These are phyloP conservation scores for Callionymus lyra DNA, from an alignment of 2,113 vertebrate genomes.

Conservation along the genomic window DNA sequence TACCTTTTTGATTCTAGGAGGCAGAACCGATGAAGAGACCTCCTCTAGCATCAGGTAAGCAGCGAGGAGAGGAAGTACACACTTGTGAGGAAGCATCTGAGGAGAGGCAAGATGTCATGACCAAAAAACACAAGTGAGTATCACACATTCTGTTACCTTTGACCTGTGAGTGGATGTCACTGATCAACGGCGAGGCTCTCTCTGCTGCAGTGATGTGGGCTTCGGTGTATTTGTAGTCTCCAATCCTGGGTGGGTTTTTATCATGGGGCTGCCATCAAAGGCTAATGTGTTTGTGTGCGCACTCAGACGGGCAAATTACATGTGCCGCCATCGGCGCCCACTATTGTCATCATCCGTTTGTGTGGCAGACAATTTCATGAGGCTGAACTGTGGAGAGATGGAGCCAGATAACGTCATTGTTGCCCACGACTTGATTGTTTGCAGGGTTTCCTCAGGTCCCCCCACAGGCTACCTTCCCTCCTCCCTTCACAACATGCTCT, in stretches of 20 bases:
- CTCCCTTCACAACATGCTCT: too few relatives aligned
- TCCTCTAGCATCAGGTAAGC: slow-evolving; percentile 50
- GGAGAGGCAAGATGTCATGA: background rate
- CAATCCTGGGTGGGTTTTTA: slow-evolving; percentile 68
- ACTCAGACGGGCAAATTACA: slow-evolving; percentile 36
- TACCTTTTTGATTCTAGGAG: slow-evolving; percentile 49
- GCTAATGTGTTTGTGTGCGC: slow-evolving; percentile 12
- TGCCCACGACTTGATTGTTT: too few relatives aligned
- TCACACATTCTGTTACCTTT: slow-evolving; percentile 15
- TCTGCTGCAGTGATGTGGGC: slow-evolving; percentile 14
- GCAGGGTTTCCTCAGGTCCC: too few relatives aligned
- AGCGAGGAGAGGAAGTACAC: slow-evolving; percentile 45
- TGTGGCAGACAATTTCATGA: too few relatives aligned
- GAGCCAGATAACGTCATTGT: too few relatives aligned
- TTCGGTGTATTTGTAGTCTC: slow-evolving; percentile 62
- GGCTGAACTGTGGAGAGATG: too few relatives aligned
- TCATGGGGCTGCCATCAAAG: slow-evolving; percentile 47
- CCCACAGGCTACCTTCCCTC: too few relatives aligned
- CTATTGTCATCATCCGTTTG: slow-evolving; percentile 26
- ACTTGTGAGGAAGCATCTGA: slow-evolving; percentile 59
- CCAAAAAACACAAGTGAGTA: background rate
- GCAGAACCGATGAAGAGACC: slow-evolving; percentile 46
- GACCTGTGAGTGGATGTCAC: background rate
- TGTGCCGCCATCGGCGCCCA: slow-evolving; percentile 23
- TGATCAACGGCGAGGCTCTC: slow-evolving; percentile 3